phyloP scores from a whole-genome alignment of 2,113 vertebrate species.

The Sturnus vulgaris region DNA sequence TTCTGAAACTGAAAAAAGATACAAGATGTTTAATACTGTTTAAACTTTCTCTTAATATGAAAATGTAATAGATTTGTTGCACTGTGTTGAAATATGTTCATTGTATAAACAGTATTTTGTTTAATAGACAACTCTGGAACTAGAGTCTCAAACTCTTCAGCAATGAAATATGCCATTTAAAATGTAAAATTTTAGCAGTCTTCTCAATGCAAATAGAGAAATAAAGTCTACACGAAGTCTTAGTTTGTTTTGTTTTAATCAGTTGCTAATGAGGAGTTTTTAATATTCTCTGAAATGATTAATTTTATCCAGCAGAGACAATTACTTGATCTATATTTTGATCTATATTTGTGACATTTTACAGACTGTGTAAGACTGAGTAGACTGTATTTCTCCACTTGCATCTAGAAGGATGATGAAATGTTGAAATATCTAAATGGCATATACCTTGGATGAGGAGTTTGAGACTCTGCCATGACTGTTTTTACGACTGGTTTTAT shows the following conservation, averaged over 20 bases:
- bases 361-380: neutral
- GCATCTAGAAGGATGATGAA: neutral
- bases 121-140: neutral
- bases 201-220: neutral
- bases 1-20: neutral
- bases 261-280: neutral
- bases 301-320: neutral
- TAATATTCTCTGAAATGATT: neutral
- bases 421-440: neutral
- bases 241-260: neutral
- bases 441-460: neutral
- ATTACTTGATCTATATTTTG: neutral
- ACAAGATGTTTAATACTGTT: neutral
- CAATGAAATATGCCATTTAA: neutral
- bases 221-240: neutral
- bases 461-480: neutral
- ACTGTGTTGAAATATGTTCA: neutral
- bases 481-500: neutral
- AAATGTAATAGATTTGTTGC: neutral
- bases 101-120: neutral
- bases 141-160: neutral
- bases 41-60: neutral
- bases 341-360: neutral
- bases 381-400: neutral
- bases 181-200: neutral